Conservation (phyloP, 1,140 invertebrate species). For the Lepidurus arcticus region DNA sequence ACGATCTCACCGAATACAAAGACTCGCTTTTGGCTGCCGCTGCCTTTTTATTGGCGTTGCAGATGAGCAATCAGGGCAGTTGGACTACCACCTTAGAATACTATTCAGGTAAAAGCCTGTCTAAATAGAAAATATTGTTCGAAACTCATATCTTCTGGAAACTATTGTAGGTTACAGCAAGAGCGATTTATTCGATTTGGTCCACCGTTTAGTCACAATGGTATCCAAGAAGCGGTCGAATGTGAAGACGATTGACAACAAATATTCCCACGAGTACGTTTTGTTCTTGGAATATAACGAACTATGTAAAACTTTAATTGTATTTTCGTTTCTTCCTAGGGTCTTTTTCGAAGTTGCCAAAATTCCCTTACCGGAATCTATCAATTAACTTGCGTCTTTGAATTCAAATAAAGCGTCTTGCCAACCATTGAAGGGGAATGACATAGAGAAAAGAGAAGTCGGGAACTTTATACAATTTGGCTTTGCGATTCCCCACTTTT, state of each 20-base stretch:
- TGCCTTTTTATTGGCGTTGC: conserved; percentile 72
- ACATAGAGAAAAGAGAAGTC: neutral
- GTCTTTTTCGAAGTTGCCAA: conserved; percentile 69
- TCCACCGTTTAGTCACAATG: conserved; percentile 65
- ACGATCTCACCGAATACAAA: conserved; percentile 64
- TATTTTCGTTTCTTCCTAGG: conserved; percentile 48
- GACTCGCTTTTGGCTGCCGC: conserved; percentile 88
- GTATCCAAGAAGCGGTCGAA: conserved; percentile 67
- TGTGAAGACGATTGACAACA: conserved; percentile 78
- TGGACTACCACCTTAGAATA: conserved; percentile 76
- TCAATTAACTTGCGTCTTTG: neutral
- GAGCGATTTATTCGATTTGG: conserved; percentile 65
- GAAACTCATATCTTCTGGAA: neutral
- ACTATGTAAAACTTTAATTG: conserved; percentile 24
- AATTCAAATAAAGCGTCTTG: neutral
- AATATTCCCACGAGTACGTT: conserved; percentile 87
- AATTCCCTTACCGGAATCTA: conserved; percentile 48
- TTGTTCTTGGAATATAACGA: neutral
- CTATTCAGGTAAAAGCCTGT: conserved; percentile 61
- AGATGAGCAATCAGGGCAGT: conserved; percentile 67
- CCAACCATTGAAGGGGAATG: neutral
- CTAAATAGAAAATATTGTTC: neutral
- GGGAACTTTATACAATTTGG: no score
- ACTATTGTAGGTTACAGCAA: conserved; percentile 58
- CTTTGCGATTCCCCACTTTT: neutral